Evolutionary conservation across 2,113 vertebrate species (phyloP).

Genomic region (Malurus cyaneus): DNA sequence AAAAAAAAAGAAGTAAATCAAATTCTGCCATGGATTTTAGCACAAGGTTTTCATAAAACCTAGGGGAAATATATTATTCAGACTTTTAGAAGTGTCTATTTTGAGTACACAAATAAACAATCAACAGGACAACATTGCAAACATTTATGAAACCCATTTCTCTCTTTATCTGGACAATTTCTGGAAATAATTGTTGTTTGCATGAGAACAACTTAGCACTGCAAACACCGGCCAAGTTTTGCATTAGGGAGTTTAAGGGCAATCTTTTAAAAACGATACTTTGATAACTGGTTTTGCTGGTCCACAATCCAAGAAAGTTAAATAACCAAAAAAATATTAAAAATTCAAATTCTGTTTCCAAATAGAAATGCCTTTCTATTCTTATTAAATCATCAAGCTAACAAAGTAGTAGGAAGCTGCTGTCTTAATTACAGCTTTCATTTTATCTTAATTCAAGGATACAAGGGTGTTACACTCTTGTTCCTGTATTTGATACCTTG

Average conservation of each 20-base stretch:
- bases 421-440: not conserved
- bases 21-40: not conserved
- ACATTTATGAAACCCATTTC: not conserved
- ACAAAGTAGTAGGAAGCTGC: not conserved
- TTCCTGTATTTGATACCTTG: not conserved
- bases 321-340: not conserved
- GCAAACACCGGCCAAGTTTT: not conserved
- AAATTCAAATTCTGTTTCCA: not conserved
- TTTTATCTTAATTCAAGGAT: not conserved
- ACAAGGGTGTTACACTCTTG: not conserved
- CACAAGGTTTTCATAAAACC: accelerated
- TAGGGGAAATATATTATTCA: not conserved
- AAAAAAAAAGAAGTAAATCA: not conserved
- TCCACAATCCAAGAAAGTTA: not conserved
- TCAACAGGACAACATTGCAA: not conserved
- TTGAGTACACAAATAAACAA: not conserved
- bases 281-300: not conserved
- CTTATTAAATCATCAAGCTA: not conserved
- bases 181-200: not conserved
- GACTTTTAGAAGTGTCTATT: not conserved
- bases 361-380: not conserved
- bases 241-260: not conserved
- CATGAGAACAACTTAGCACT: not conserved
- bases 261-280: not conserved
- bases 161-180: not conserved